Evolutionary conservation across 2,888 invertebrate species (phyloP).

Genomic region (Eulithis testata): DNA sequence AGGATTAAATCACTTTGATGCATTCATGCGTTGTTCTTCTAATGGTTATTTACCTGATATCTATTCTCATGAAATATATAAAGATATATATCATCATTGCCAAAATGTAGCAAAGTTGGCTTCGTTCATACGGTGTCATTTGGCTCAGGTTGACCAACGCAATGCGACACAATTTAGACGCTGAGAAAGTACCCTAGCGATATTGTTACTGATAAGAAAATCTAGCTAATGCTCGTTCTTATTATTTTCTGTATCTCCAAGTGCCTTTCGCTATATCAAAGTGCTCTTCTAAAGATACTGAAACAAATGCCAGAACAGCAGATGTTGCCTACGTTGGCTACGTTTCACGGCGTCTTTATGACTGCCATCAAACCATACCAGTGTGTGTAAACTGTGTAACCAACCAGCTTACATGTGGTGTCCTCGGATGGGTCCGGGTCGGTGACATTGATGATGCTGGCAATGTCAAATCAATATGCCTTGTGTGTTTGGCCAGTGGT

Average conservation of each 20-base stretch:
- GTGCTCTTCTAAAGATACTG: neutral
- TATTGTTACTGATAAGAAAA: no score
- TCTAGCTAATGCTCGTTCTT: neutral
- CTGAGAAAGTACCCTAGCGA: no score
- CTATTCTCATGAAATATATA: neutral
- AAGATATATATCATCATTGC: constrained; percentile 4
- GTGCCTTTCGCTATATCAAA: no score
- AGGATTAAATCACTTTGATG: neutral
- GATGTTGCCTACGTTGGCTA: constrained; percentile 40
- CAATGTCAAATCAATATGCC: constrained; percentile 12
- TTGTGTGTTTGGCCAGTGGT: neutral
- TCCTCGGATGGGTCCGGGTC: constrained; percentile 21
- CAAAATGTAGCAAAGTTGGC: constrained; percentile 13
- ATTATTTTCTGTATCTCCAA: neutral
- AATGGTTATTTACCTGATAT: neutral
- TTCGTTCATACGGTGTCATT: constrained; percentile 3
- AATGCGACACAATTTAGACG: constrained; percentile 17
- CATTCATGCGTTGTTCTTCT: neutral
- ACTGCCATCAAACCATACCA: constrained; percentile 45
- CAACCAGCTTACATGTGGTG: constrained; percentile 31
- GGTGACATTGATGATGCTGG: constrained; percentile 33
- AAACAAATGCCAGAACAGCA: constrained; percentile 34
- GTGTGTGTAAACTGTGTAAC: constrained; percentile 35
- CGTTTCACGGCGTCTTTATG: constrained; percentile 49
- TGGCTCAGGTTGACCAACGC: constrained; percentile 24